Evolutionary conservation across 2,113 vertebrate genomes (phyloP), one percentile per base, ranked within the genome.

Genomic region (Daboia siamensis): DNA sequence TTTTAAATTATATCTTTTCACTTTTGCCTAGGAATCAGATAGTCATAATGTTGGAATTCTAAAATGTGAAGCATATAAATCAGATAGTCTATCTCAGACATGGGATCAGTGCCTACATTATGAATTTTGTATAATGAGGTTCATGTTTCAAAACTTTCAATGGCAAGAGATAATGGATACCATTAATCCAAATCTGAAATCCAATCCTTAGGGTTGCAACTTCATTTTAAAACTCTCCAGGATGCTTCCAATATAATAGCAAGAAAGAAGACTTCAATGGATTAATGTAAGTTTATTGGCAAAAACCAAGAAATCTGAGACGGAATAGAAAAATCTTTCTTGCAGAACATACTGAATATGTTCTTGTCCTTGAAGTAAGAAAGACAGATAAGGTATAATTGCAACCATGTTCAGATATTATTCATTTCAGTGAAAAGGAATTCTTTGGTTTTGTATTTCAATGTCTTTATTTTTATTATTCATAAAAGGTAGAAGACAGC

Each of bases 221-320:
- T 95, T 93, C 21, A 85, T 92, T 96, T 95, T 92, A 87, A 93
- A 93, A 88, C 90, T 69, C 56, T 90, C 17, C 52, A 3, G 87
- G 89, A 89, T 90, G 39, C 56, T 95, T 90, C 48, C 95, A 94
- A 90, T 95, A 94, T 92, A 93, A 91, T 95, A 95, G 94, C 95
- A 85, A 94, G 93, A 86, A 90, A 93, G 87, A 48, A 90, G 86
- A 95, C 94, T 92, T 89, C 48, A 24, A 52, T 92, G 61, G 89
- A 92, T 95, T 88, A 94, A 69, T 90, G 86, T 51, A 33, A 91
- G 4, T 1, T 93, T 92, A 95, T 94, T 6, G 33, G 95, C 87
- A 56, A 93, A 57, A 57, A 88, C 48, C 57, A 21, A 88, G 93
- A 96, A 96, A 95, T 91, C 59, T 51, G 86, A 96, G 90, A 94